phyloP scores from a whole-genome alignment of 2,888 invertebrate genomes.

The Brachypterus glaber region DNA sequence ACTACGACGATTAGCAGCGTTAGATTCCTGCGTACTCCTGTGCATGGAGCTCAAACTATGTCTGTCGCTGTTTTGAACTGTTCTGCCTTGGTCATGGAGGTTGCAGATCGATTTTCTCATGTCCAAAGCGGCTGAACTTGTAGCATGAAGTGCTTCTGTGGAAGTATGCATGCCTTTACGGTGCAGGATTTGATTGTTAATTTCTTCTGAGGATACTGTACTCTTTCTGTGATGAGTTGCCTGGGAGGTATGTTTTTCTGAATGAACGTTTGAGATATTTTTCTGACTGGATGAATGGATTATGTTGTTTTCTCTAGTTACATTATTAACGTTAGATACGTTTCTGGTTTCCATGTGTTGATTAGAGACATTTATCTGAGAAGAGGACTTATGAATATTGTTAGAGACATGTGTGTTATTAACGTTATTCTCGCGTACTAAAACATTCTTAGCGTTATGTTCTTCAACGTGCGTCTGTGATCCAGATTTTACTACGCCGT shows the following conservation, averaged over 20 bases:
- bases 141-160: conserved; percentile 64
- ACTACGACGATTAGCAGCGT: conserved; percentile 41
- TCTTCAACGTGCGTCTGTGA: conserved; percentile 34
- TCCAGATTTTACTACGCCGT: conserved; percentile 34
- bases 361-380: too few species aligned
- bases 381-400: too few species aligned
- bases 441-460: too few species aligned
- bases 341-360: conserved; percentile 22
- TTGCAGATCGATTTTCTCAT: conserved; percentile 74
- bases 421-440: too few species aligned
- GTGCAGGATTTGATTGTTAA: conserved; percentile 68
- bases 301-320: not conserved
- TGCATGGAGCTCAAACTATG: conserved; percentile 73
- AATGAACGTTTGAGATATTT: conserved; percentile 13
- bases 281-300: conserved; percentile 14
- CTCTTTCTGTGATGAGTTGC: conserved; percentile 57
- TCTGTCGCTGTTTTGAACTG: conserved; percentile 59
- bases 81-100: conserved; percentile 62
- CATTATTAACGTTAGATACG: conserved; percentile 14
- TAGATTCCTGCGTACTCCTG: conserved; percentile 50
- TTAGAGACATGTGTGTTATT: too few species aligned
- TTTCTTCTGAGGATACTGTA: conserved; percentile 63
- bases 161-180: conserved; percentile 60
- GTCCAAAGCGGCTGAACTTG: conserved; percentile 64
- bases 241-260: conserved; percentile 17